Base-by-base conservation (phyloP, 53 echinoderm and acorn worm genomes). In the Holothuria leucospilota region DNA sequence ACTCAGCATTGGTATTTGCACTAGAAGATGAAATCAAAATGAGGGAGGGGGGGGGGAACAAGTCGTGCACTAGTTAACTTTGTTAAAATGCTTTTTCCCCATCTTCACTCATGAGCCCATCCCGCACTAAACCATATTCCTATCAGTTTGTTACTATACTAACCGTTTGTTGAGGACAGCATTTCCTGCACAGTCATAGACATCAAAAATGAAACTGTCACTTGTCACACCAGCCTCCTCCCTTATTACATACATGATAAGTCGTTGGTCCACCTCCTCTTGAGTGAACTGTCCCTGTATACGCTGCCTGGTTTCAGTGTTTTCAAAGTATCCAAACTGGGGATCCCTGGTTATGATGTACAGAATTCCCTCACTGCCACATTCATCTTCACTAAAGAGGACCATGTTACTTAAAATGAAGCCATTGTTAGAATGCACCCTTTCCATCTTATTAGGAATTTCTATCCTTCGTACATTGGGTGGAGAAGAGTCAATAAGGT, bases 101-200 rank as follows among this genome's bases (percentile, higher is more conserved):
- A 6, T 49, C 49, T 49, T 49, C 6, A 2, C 9, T 0, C 6
- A 9, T 6, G 6, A 49, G 13, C 0, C 4, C 10, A 49, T 4
- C 49, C 13, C 49, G 6, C 49, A 49, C 9, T 13, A 49, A 49
- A 49, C 34, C 34, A 34, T 3, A 34, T 34, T 34, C 34, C 34
- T 34, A 3, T 34, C 34, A 2, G 3, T 56, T 16, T 16, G 18
- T 28, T 41, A 20, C 8, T 2, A 23, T 39, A 26, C 92, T 85
- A 69, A 98, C 98, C 93, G 95, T 78, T 95, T 95, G 74, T 91
- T 87, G 38, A 72, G 63, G 46, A 95, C 84, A 27, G 81, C 87
- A 75, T 98, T 95, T 9, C 93, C 98, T 84, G 85, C 89, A 63
- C 92, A 90, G 73, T 98, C 98, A 69, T 88, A 92, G 29, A 98